Conservation (phyloP, 2,888 invertebrate species). For the Luperina nickerlii region DNA sequence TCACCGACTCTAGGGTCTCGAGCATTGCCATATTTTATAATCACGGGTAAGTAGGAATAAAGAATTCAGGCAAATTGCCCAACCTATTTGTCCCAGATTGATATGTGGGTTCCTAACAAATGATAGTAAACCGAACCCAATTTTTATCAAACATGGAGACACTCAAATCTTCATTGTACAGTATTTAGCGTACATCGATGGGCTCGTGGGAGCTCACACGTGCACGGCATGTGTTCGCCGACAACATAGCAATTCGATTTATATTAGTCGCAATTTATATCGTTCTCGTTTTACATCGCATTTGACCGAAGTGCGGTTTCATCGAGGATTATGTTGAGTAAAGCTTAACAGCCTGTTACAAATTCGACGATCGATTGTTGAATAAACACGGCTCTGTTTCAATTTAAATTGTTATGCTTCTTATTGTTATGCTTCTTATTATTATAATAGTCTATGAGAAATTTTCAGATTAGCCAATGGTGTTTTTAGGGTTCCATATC, state of each 20-base stretch:
- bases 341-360: slow-evolving; percentile 57
- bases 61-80: not conserved
- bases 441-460: not conserved
- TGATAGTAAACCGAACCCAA: slow-evolving; percentile 3
- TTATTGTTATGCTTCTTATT: not conserved
- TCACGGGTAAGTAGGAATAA: not conserved
- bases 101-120: slow-evolving; percentile 3
- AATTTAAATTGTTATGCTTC: slow-evolving; percentile 14
- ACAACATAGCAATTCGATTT: slow-evolving; percentile 84
- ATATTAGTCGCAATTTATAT: slow-evolving; percentile 79
- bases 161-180: slow-evolving; percentile 53
- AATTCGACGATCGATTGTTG: slow-evolving; percentile 57
- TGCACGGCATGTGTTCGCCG: slow-evolving; percentile 69
- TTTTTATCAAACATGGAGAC: slow-evolving; percentile 46
- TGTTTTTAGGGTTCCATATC: no score
- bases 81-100: not conserved
- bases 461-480: not conserved
- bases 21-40: not conserved
- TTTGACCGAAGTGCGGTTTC: slow-evolving; percentile 68
- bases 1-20: not conserved
- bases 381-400: slow-evolving; percentile 20
- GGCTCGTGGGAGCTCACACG: slow-evolving; percentile 78
- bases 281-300: slow-evolving; percentile 78
- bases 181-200: slow-evolving; percentile 55
- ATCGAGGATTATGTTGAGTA: slow-evolving; percentile 41